Evolutionary conservation across 2,797 vertebrate species (phyloP).

Genomic region (Anolis apletophallus): DNA sequence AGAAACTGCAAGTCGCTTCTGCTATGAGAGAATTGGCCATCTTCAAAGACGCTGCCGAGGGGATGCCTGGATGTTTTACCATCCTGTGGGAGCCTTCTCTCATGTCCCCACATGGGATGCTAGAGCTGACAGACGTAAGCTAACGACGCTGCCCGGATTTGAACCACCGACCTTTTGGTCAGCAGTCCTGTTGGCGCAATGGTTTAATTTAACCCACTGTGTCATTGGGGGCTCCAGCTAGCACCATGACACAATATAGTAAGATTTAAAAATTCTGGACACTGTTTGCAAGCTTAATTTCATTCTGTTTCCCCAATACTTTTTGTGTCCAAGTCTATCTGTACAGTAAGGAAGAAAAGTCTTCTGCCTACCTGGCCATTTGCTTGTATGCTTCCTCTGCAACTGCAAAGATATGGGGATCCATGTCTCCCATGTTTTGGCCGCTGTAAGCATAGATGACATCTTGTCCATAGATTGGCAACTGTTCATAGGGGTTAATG

Average conservation of each 20-base stretch:
- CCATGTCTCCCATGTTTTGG: slow-evolving; percentile 97
- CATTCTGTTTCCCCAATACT: not conserved
- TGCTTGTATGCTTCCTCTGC: slow-evolving; percentile 96
- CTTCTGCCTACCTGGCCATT: slow-evolving; percentile 89
- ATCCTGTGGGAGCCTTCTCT: too few species aligned
- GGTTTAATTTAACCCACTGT: too few species aligned
- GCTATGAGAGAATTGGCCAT: too few species aligned
- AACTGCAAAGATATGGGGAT: slow-evolving; percentile 97
- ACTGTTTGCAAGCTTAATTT: not conserved
- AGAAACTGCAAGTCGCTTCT: too few species aligned
- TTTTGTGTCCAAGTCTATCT: too few species aligned
- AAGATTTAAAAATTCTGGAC: not conserved
- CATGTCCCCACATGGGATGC: too few species aligned
- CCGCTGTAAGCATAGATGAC: slow-evolving; percentile 95
- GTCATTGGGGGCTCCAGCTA: not conserved
- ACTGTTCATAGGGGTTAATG: slow-evolving; percentile 94
- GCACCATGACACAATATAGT: not conserved
- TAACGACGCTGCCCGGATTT: too few species aligned
- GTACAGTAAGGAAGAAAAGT: not conserved
- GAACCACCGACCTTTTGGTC: too few species aligned
- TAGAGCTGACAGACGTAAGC: too few species aligned
- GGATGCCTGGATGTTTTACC: too few species aligned
- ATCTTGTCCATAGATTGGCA: slow-evolving; percentile 96
- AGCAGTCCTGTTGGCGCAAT: too few species aligned
- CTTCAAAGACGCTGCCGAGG: too few species aligned